A percentile compares a stretch with the other conserved stretches of the same genome.
These are phyloP conservation scores for Bombus breviceps DNA, from an alignment of 1,140 invertebrate genomes.

Conservation along the genomic window DNA sequence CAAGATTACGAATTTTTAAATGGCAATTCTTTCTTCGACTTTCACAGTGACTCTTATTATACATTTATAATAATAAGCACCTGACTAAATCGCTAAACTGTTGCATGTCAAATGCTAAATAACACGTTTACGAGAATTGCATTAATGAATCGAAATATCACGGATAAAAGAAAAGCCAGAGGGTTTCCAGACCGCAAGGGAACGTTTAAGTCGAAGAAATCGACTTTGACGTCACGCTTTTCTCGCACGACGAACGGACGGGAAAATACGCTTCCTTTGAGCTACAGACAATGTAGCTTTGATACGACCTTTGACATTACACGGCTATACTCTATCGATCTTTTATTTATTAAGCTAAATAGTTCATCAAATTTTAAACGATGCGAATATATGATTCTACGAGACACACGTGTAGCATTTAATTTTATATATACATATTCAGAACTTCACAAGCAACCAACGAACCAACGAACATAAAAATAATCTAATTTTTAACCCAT, in stretches of 20 bases:
- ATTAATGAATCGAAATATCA: slow-evolving; percentile 15
- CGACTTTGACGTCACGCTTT: slow-evolving; percentile 53
- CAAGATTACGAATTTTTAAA: too few relatives aligned
- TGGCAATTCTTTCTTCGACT: not conserved
- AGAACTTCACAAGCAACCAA: not conserved
- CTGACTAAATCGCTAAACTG: not conserved
- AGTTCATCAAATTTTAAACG: slow-evolving; percentile 61
- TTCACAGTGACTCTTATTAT: not conserved
- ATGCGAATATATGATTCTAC: not conserved
- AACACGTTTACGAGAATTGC: not conserved
- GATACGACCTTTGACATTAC: slow-evolving; percentile 68
- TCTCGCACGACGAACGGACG: slow-evolving; percentile 41
- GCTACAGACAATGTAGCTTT: slow-evolving; percentile 57
- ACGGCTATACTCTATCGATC: slow-evolving; percentile 58
- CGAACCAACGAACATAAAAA: not conserved
- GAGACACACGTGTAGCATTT: not conserved
- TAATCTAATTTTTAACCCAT: not conserved
- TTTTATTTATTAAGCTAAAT: slow-evolving; percentile 67
- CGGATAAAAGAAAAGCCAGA: not conserved
- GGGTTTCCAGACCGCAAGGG: not conserved
- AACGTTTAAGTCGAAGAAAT: slow-evolving; percentile 37
- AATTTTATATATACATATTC: not conserved
- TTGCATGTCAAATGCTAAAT: slow-evolving; percentile 33
- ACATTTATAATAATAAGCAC: not conserved
- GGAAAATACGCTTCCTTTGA: slow-evolving; percentile 62